Base-by-base conservation (phyloP, 2,113 vertebrate species). In the Lagopus muta region DNA sequence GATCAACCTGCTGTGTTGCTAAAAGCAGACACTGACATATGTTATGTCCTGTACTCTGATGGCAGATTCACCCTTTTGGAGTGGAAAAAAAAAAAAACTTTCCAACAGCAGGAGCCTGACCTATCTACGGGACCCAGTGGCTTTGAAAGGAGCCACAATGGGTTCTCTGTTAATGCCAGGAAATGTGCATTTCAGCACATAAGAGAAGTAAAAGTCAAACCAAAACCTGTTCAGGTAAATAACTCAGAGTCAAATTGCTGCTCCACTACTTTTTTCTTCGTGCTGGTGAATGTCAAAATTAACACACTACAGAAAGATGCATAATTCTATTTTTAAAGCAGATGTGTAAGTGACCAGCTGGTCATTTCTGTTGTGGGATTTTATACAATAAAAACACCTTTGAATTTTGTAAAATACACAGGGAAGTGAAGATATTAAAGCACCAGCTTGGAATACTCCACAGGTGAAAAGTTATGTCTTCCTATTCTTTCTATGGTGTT, bases 301-400 rank as follows among this genome's bases (percentile, higher is more conserved):
- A 89, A 36, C 45, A 91, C 93, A 95, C 92, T 95, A 95, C 87
- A 91, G 79, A 84, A 48, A 76, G 45, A 12, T 85, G 71, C 58
- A 64, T 42, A 77, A 47, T 87, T 88, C 42, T 91, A 73, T 94
- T 94, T 95, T 93, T 79, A 14, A 91, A 89, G 55, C 11, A 40
- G 47, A 74, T 86, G 11, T 36, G 47, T 91, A 91, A 85, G 42
- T 73, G 89, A 77, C 19, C 62, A 75, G 67, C 82, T 93, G 69
- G 75, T 77, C 66, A 69, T 66, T 93, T 91, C 82, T 34, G 5
- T 27, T 85, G 78, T 69, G 84, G 58, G 62, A 83, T 95, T 96
- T 96, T 94, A 91, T 95, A 94, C 82, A 92, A 95, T 94, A 89
- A 93, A 93, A 86, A 67, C 42, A 81, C 45, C 75, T 93, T 62